Evolutionary conservation across 2,888 invertebrate species (phyloP).

Genomic region (Uropetala carovei): DNA sequence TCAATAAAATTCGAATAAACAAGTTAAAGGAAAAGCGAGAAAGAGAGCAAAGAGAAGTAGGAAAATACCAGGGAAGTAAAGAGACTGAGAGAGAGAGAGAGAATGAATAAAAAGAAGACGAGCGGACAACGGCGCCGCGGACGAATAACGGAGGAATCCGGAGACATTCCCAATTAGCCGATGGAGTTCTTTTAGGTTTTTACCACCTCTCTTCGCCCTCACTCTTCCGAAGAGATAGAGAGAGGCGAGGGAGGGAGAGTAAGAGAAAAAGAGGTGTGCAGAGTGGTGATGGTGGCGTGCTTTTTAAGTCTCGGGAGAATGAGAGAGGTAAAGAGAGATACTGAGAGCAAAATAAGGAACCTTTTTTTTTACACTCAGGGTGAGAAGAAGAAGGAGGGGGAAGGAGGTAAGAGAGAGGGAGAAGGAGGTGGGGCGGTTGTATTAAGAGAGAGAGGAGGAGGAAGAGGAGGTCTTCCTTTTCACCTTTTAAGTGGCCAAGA

Average conservation of each 20-base stretch:
- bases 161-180: constrained; percentile 36
- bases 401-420: neutral
- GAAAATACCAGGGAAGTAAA: neutral
- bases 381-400: neutral
- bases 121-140: neutral
- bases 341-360: neutral
- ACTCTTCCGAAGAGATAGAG: neutral
- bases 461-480: neutral
- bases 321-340: constrained; percentile 8
- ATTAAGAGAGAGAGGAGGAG: neutral
- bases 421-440: neutral
- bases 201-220: neutral
- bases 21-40: no score
- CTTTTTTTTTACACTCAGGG: constrained; percentile 20
- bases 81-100: neutral
- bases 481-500: constrained; percentile 35
- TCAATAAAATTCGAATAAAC: no score
- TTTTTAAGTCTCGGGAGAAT: constrained; percentile 7
- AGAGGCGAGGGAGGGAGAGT: neutral
- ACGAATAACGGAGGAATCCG: constrained; percentile 2
- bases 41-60: no score
- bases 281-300: neutral
- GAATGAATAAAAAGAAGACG: neutral
- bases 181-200: constrained; percentile 2
- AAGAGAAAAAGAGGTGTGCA: no score